These are phyloP conservation scores for Eristalinus aeneus DNA, from an alignment of 2,888 invertebrate genomes.

Conservation along the genomic window DNA sequence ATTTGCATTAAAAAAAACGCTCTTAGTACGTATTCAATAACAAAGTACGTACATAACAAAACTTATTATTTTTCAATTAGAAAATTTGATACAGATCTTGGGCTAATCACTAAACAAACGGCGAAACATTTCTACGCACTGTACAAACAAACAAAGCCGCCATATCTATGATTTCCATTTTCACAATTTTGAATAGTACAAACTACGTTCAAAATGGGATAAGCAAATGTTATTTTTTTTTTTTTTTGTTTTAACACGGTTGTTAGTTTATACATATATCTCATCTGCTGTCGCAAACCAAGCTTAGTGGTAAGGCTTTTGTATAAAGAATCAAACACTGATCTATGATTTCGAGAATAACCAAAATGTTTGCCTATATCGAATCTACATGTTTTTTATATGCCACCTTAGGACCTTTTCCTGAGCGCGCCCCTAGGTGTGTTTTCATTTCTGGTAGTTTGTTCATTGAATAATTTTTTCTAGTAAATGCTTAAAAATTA, in stretches of 20 bases:
- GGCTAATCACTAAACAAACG: background rate
- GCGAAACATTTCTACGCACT: background rate
- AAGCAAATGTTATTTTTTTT: background rate
- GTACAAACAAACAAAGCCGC: background rate
- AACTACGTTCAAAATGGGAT: background rate
- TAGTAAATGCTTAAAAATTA: background rate
- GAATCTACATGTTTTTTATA: background rate
- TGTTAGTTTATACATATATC: background rate
- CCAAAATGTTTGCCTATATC: background rate
- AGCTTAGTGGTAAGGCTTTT: background rate
- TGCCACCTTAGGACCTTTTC: background rate
- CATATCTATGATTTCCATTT: background rate
- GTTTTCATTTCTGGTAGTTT: background rate
- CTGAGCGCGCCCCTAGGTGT: background rate
- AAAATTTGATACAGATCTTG: background rate
- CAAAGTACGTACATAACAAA: background rate
- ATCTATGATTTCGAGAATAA: background rate
- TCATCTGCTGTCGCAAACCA: background rate
- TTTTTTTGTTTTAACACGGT: background rate
- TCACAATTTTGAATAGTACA: background rate
- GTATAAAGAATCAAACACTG: background rate
- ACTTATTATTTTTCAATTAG: background rate
- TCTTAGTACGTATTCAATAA: background rate
- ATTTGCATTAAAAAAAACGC: background rate
- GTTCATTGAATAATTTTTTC: background rate